phyloP scores from a whole-genome alignment of 2,888 invertebrate genomes.

The Leuctra nigra region DNA sequence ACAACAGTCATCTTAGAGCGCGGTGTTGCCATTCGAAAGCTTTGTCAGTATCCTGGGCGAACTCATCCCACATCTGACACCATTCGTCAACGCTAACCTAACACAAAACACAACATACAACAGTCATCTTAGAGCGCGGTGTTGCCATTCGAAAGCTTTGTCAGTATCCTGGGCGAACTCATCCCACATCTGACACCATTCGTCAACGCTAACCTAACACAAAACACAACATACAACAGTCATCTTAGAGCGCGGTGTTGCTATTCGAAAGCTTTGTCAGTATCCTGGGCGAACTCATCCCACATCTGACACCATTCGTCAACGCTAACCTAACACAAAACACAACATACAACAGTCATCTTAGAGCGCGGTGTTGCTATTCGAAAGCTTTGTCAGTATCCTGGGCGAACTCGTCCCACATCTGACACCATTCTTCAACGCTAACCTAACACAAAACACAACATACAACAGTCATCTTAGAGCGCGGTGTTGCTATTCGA shows the following conservation, averaged over 20 bases:
- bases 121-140: too few relatives aligned
- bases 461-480: too few relatives aligned
- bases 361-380: slow-evolving; percentile 88
- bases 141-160: slow-evolving; percentile 80
- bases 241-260: too few relatives aligned
- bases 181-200: slow-evolving; percentile 91
- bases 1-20: too few relatives aligned
- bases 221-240: too few relatives aligned
- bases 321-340: slow-evolving; percentile 86
- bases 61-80: slow-evolving; percentile 88
- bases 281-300: slow-evolving; percentile 77
- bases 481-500: slow-evolving; percentile 87
- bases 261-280: slow-evolving; percentile 77
- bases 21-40: slow-evolving; percentile 83
- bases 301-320: slow-evolving; percentile 92
- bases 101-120: background rate
- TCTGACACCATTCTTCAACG: slow-evolving; percentile 83
- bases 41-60: slow-evolving; percentile 69
- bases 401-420: slow-evolving; percentile 85
- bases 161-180: slow-evolving; percentile 74
- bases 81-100: slow-evolving; percentile 89
- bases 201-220: slow-evolving; percentile 88
- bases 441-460: too few relatives aligned
- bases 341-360: too few relatives aligned
- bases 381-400: slow-evolving; percentile 72